Evolutionary conservation across 2,797 vertebrate genomes (phyloP).

Genomic region (Smutsia gigantea): DNA sequence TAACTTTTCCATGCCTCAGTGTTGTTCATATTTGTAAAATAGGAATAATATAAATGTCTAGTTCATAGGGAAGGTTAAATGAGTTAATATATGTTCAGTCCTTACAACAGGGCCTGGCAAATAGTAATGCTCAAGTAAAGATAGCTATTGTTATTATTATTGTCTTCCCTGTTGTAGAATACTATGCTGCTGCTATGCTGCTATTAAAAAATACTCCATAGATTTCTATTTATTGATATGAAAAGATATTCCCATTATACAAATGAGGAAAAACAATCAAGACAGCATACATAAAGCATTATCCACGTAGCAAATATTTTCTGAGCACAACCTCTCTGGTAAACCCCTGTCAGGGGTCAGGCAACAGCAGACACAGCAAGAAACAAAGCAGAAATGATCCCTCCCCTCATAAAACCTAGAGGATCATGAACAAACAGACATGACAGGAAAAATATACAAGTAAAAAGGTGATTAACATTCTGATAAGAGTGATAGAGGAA

Average conservation of each 20-base stretch:
- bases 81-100: background rate
- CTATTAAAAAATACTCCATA: background rate
- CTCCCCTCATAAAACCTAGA: background rate
- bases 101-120: background rate
- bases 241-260: conserved; percentile 13
- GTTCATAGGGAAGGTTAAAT: background rate
- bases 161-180: background rate
- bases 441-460: background rate
- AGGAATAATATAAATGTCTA: background rate
- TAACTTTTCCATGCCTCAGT: background rate
- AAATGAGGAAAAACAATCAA: background rate
- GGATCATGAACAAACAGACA: background rate
- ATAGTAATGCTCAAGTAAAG: background rate
- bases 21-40: background rate
- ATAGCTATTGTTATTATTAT: background rate
- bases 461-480: background rate
- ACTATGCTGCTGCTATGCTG: background rate
- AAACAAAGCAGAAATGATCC: background rate
- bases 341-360: background rate
- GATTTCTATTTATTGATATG: background rate
- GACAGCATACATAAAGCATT: background rate
- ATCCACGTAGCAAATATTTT: background rate
- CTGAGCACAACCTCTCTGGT: background rate
- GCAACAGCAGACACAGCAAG: background rate
- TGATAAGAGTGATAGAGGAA: background rate